Conservation (phyloP, 2,113 vertebrate species). For the Sorex araneus region DNA sequence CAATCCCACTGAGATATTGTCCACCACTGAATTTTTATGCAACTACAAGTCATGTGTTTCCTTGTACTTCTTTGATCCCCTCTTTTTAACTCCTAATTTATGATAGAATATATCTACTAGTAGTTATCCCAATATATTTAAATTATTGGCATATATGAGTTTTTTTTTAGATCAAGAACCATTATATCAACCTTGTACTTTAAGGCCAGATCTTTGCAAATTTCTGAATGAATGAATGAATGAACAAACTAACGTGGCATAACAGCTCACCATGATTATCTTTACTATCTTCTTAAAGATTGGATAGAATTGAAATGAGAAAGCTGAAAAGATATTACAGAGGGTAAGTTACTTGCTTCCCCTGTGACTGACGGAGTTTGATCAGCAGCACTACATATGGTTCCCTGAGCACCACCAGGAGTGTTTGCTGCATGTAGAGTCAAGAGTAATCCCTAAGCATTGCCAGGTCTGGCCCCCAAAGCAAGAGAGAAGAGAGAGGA, state of each 20-base stretch:
- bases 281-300: not conserved
- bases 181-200: conserved; percentile 8
- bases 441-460: too few relatives aligned
- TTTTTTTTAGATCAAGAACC: not conserved
- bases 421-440: too few relatives aligned
- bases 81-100: conserved; percentile 13
- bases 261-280: not conserved
- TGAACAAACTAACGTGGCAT: not conserved
- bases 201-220: not conserved
- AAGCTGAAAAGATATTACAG: too few relatives aligned
- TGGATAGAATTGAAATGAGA: too few relatives aligned
- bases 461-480: too few relatives aligned
- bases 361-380: too few relatives aligned
- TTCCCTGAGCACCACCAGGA: too few relatives aligned
- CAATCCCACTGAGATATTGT: not conserved
- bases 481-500: too few relatives aligned
- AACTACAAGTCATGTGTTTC: not conserved
- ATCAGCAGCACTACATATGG: too few relatives aligned
- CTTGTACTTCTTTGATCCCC: not conserved
- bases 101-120: not conserved
- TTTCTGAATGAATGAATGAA: not conserved
- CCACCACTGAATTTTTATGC: not conserved
- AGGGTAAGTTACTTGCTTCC: too few relatives aligned
- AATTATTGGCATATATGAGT: not conserved
- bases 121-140: not conserved